A percentile compares a stretch with the other conserved stretches of the same genome.
phyloP scores from a whole-genome alignment of 2,797 vertebrate genomes.

The Neosilurus hyrtlii region DNA sequence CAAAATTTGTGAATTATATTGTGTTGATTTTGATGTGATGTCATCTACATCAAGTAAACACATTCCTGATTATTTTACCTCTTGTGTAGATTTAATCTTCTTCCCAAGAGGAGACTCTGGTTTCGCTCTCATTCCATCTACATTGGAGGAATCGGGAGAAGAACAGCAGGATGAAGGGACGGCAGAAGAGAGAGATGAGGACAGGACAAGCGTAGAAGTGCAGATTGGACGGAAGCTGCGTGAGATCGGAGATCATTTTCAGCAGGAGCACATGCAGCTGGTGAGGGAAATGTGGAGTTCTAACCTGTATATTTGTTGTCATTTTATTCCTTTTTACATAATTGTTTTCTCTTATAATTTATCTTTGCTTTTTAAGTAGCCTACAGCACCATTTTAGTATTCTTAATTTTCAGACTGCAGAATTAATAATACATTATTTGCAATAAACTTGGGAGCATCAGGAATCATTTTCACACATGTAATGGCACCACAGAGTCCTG shows the following conservation, averaged over 20 bases:
- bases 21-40: neutral
- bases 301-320: neutral
- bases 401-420: neutral
- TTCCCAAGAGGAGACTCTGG: constrained; percentile 68
- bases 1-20: too few relatives aligned
- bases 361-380: too few relatives aligned
- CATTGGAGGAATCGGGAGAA: constrained; percentile 62
- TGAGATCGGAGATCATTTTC: constrained; percentile 79
- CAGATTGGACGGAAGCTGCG: constrained; percentile 78
- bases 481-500: too few relatives aligned
- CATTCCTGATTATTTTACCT: neutral
- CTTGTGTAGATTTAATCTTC: constrained; percentile 32
- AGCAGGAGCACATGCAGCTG: constrained; percentile 75
- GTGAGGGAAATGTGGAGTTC: constrained; percentile 60
- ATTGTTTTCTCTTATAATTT: too few relatives aligned
- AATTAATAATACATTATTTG: neutral
- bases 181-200: constrained; percentile 56
- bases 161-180: constrained; percentile 38
- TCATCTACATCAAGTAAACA: neutral
- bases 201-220: constrained; percentile 68
- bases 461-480: too few relatives aligned
- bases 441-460: too few relatives aligned
- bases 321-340: too few relatives aligned
- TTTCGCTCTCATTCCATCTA: constrained; percentile 69
- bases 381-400: too few relatives aligned